Base-by-base conservation (phyloP, 2,113 vertebrate species). In the Dicentrarchus labrax region DNA sequence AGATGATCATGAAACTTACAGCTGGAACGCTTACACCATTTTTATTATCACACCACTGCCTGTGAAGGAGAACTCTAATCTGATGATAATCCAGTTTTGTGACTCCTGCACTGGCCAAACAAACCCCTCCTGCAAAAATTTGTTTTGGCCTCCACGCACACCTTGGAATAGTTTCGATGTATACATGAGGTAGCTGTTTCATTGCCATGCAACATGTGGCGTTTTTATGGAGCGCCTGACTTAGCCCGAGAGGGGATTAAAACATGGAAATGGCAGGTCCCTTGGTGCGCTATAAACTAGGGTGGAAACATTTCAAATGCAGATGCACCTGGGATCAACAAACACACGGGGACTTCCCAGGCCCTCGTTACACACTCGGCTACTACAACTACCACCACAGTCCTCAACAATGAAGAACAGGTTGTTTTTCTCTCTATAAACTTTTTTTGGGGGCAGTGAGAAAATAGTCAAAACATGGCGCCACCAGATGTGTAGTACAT, bases 181-280 rank as follows among this genome's bases (percentile, higher is more conserved):
- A 85, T 83, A 86, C 73, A 86, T 82, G 87, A 93, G 91, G 92
- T 92, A 93, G 94, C 90, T 36, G 67, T 92, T 95, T 93, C 92
- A 92, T 69, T 85, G 80, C 90, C 60, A 76, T 90, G 83, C 92
- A 95, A 94, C 93, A 94, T 94, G 92, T 95, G 92, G 90, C 68
- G 60, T 80, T 94, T 95, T 95, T 94, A 95, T 94, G 83, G 94
- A 92, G 88, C 56, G 69, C 84, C 84, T 85, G 86, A 92, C 88
- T 91, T 85, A 89, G 88, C 89, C 91, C 76, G 89, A 82, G 88
- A 90, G 84, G 89, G 89, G 89, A 94, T 94, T 93, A 94, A 94
- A 91, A 92, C 86, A 87, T 94, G 91, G 92, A 94, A 95, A 95
- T 89, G 89, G 90, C 90, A 94, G 89, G 91, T 94, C 94, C 93